Conservation (phyloP, 2,888 invertebrate species). For the Troides oblongomaculatus region DNA sequence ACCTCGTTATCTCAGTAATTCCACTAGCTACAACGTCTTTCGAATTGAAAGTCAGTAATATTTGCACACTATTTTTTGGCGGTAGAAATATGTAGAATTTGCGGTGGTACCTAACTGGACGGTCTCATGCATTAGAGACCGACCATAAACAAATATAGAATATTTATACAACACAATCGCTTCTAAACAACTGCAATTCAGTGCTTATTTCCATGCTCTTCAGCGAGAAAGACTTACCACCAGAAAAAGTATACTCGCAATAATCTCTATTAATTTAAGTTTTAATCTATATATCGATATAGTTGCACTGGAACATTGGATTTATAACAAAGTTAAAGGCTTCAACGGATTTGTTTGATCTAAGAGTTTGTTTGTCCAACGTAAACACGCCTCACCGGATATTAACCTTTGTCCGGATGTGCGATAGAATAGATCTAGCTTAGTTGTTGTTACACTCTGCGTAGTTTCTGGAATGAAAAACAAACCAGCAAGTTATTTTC, state of each 20-base stretch:
- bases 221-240: not conserved
- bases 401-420: slow-evolving; percentile 25
- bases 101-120: too few relatives aligned
- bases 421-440: slow-evolving; percentile 19
- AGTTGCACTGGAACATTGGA: not conserved
- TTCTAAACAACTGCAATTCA: too few relatives aligned
- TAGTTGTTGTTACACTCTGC: not conserved
- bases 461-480: not conserved
- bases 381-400: slow-evolving; percentile 25
- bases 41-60: too few relatives aligned
- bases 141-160: too few relatives aligned
- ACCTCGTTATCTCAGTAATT: too few relatives aligned
- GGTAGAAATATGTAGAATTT: too few relatives aligned
- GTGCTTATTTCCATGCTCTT: not conserved
- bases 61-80: too few relatives aligned
- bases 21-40: too few relatives aligned
- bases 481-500: not conserved
- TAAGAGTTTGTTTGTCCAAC: slow-evolving; percentile 17
- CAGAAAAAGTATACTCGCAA: not conserved
- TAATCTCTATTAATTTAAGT: not conserved
- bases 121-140: too few relatives aligned
- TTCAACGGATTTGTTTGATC: slow-evolving; percentile 26
- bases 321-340: slow-evolving; percentile 20
- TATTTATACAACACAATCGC: too few relatives aligned
- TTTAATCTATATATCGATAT: not conserved